A percentile compares a stretch with the other conserved stretches of the same genome.
phyloP scores from a whole-genome alignment of 2,113 vertebrate species.

The Ciconia boyciana region DNA sequence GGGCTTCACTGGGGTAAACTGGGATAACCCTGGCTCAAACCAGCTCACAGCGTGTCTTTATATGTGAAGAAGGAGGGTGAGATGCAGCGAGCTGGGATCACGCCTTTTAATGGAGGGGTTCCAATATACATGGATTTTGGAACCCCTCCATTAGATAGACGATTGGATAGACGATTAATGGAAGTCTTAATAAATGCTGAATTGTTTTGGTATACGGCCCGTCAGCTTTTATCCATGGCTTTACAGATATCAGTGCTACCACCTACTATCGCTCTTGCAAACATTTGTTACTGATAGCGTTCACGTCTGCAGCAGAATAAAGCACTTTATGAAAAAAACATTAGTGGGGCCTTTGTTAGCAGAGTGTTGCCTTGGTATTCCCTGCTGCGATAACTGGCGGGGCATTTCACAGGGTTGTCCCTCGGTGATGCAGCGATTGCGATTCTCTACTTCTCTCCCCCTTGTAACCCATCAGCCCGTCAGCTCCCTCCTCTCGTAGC shows the following conservation, averaged over 20 bases:
- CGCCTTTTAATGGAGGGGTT: background rate
- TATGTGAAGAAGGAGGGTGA: background rate
- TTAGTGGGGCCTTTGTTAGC: background rate
- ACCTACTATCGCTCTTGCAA: background rate
- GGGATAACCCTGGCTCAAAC: background rate
- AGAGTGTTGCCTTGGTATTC: background rate
- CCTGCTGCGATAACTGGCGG: background rate
- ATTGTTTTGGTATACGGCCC: background rate
- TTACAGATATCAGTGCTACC: background rate
- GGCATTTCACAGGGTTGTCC: background rate
- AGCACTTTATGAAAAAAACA: background rate
- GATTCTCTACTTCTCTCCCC: background rate
- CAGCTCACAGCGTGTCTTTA: background rate
- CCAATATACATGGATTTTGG: too few relatives aligned
- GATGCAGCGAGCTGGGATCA: background rate
- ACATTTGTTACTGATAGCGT: background rate
- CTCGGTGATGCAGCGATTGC: background rate
- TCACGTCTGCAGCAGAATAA: background rate
- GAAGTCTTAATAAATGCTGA: background rate
- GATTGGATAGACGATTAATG: background rate
- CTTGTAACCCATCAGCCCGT: background rate
- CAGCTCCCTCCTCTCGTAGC: background rate
- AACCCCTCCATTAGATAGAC: too few relatives aligned
- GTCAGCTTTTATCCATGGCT: background rate
- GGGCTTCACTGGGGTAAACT: background rate